Conservation (phyloP, 2,888 invertebrate species). For the Drosophila demipolita region DNA sequence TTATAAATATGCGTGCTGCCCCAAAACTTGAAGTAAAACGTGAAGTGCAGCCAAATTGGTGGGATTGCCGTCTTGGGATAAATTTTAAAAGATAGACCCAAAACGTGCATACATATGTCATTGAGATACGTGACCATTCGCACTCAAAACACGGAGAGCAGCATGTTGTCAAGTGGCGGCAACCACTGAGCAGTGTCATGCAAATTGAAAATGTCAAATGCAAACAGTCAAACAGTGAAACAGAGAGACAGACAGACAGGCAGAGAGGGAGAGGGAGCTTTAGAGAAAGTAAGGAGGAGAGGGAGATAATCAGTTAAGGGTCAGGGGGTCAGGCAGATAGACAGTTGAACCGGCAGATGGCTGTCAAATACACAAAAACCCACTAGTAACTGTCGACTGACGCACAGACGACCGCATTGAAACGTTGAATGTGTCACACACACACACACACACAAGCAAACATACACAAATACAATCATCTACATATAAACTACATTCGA, state of each 20-base stretch:
- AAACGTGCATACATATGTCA: slow-evolving; percentile 6
- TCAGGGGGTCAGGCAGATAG: slow-evolving; percentile 27
- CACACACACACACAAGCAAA: neutral
- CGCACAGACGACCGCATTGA: slow-evolving; percentile 49
- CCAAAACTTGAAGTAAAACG: slow-evolving; percentile 10
- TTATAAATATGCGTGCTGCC: neutral
- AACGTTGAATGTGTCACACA: slow-evolving; percentile 23
- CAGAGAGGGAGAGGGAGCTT: slow-evolving; percentile 17
- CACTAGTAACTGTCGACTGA: slow-evolving; percentile 17
- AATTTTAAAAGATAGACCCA: slow-evolving; percentile 1
- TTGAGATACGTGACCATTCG: slow-evolving; percentile 42
- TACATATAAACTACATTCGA: slow-evolving; percentile 42
- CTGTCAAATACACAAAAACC: slow-evolving; percentile 63
- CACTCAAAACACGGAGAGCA: slow-evolving; percentile 17
- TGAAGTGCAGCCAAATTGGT: slow-evolving; percentile 25
- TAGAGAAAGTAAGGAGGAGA: slow-evolving; percentile 15
- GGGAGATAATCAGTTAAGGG: slow-evolving; percentile 2
- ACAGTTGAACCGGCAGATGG: slow-evolving; percentile 68
- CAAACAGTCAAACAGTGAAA: slow-evolving; percentile 55
- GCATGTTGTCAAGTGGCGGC: slow-evolving; percentile 30
- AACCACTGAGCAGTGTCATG: slow-evolving; percentile 63
- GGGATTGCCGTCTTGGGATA: slow-evolving; percentile 1
- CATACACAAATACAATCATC: slow-evolving; percentile 3
- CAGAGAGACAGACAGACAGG: slow-evolving; percentile 34
- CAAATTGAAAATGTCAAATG: slow-evolving; percentile 79